Percentiles rank a stretch among this genome's conserved stretches.
Conservation (phyloP, 2,797 vertebrate genomes). For the Harpagifer antarcticus region DNA sequence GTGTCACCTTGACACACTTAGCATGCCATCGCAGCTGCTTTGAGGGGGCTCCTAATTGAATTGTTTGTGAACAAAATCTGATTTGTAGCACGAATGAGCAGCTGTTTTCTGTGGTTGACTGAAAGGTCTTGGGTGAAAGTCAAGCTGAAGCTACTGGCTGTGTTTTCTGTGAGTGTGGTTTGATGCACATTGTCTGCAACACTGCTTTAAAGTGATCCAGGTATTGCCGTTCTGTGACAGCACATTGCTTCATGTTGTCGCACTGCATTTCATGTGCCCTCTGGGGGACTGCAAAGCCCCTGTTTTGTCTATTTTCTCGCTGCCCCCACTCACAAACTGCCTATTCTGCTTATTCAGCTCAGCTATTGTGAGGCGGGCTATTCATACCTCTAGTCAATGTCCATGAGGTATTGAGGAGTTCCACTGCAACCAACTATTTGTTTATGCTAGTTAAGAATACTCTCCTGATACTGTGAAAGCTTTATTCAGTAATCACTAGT, state of each 20-base stretch:
- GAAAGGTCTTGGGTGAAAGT: slow-evolving; percentile 65
- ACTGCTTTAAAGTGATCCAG: neutral
- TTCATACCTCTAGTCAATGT: slow-evolving; percentile 70
- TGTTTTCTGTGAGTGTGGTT: neutral
- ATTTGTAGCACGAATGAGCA: slow-evolving; percentile 66
- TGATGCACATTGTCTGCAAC: slow-evolving; percentile 4
- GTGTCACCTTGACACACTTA: slow-evolving; percentile 78
- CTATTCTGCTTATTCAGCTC: slow-evolving; percentile 78
- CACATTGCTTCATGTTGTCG: slow-evolving; percentile 34
- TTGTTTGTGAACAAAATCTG: slow-evolving; percentile 67
- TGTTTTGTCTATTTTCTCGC: slow-evolving; percentile 57
- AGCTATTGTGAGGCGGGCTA: slow-evolving; percentile 69
- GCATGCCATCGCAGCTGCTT: slow-evolving; percentile 66
- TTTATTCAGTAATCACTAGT: slow-evolving; percentile 38
- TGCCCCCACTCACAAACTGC: slow-evolving; percentile 68
- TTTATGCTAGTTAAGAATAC: slow-evolving; percentile 40
- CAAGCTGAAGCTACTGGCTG: slow-evolving; percentile 26
- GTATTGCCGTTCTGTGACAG: slow-evolving; percentile 31
- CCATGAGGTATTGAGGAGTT: slow-evolving; percentile 51
- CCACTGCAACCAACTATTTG: slow-evolving; percentile 44
- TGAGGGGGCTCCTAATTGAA: slow-evolving; percentile 69
- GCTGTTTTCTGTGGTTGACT: slow-evolving; percentile 64
- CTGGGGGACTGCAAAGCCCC: slow-evolving; percentile 50
- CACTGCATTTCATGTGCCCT: slow-evolving; percentile 48
- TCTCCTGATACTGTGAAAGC: slow-evolving; percentile 50